phyloP scores from a whole-genome alignment of 64 coral and sea anemone genomes.

The Pocillopora damicornis region DNA sequence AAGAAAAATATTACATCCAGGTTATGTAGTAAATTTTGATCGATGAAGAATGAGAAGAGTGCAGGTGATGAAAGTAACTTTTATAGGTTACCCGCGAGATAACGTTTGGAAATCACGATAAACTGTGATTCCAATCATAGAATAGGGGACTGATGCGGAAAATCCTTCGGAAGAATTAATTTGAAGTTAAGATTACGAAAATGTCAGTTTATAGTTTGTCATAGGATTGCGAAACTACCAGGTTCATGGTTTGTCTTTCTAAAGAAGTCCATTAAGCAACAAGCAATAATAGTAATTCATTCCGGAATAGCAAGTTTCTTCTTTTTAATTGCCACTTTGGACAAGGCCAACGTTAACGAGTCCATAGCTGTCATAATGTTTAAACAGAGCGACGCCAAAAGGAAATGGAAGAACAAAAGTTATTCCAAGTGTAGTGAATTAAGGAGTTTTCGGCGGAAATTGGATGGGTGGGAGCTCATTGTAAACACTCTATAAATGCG shows the following conservation, averaged over 20 bases:
- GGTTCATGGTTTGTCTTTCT: constrained; percentile 1
- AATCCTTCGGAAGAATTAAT: background rate
- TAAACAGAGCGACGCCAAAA: constrained; percentile 22
- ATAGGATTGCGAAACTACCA: background rate
- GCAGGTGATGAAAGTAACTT: too few relatives aligned
- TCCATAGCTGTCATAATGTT: constrained; percentile 14
- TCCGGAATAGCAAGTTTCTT: background rate
- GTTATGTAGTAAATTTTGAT: too few relatives aligned
- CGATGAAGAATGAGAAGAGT: too few relatives aligned
- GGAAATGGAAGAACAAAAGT: constrained; percentile 19
- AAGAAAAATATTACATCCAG: too few relatives aligned
- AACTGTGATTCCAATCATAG: background rate
- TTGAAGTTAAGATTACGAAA: background rate
- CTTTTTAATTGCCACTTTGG: constrained; percentile 19
- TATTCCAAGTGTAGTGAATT: constrained; percentile 32
- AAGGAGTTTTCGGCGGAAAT: constrained; percentile 35
- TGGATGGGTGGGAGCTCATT: constrained; percentile 27
- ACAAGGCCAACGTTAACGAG: constrained; percentile 4
- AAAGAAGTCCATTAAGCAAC: constrained; percentile 9
- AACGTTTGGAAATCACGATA: background rate
- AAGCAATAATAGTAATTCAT: background rate
- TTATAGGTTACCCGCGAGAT: background rate
- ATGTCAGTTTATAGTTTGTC: background rate
- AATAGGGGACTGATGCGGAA: background rate
- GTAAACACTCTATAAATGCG: background rate